Evolutionary conservation across 2,888 invertebrate species (phyloP).

Genomic region (Cephus pygmeus): DNA sequence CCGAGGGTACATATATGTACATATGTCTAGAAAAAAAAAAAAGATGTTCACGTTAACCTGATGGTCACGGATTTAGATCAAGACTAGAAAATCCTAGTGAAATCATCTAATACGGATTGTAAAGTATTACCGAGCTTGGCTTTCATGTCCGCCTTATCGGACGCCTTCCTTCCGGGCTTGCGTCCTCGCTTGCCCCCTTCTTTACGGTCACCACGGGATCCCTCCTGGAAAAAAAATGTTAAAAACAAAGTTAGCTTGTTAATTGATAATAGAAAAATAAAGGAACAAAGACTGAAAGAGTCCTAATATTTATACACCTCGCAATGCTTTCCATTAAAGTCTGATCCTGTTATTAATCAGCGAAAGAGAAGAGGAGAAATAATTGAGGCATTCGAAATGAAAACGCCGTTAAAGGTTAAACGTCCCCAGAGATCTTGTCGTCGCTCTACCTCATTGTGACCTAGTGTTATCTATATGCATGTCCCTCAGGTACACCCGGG

Average conservation of each 20-base stretch:
- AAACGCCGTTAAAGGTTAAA: conserved; percentile 43
- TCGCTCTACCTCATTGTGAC: conserved; percentile 12
- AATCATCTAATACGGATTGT: neutral
- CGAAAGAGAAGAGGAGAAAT: neutral
- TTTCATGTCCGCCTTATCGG: conserved; percentile 93
- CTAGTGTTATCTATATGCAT: conserved; percentile 48
- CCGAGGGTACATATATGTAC: neutral
- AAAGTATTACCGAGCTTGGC: conserved; percentile 83
- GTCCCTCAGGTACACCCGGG: conserved; percentile 10
- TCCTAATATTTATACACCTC: neutral
- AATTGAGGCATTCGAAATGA: neutral
- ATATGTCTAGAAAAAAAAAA: neutral
- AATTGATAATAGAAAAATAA: neutral
- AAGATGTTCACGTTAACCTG: neutral
- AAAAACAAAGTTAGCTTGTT: neutral
- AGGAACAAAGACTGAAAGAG: neutral
- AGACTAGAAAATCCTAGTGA: neutral
- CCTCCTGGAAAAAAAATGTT: conserved; percentile 62
- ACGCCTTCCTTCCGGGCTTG: conserved; percentile 87
- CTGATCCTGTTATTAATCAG: neutral
- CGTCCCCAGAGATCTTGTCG: conserved; percentile 36
- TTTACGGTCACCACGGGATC: conserved; percentile 74
- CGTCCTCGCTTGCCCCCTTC: conserved; percentile 89
- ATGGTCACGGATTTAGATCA: neutral
- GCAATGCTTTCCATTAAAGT: neutral